Conservation (phyloP, 2,113 vertebrate genomes). For the Arvicanthis niloticus region DNA sequence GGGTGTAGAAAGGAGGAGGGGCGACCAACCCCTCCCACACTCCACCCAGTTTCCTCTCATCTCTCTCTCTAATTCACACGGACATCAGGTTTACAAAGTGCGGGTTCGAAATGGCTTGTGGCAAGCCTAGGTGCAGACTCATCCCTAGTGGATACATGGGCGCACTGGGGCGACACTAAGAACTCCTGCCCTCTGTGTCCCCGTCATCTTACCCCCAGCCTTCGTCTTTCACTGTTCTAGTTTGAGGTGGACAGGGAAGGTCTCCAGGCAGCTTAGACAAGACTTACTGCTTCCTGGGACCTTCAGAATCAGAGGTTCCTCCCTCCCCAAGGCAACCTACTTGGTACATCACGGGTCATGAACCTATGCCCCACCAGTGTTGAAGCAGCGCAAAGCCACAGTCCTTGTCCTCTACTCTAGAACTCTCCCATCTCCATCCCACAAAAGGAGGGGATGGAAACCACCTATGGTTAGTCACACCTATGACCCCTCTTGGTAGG, state of each 20-base stretch:
- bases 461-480: no score
- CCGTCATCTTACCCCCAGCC: neutral
- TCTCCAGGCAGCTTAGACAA: neutral
- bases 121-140: neutral
- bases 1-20: neutral
- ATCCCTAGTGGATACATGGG: neutral
- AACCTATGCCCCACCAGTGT: neutral
- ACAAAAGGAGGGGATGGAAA: neutral
- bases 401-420: neutral
- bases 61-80: neutral
- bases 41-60: no score
- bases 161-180: fast-evolving
- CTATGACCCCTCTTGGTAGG: no score
- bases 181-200: neutral
- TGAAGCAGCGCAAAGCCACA: neutral
- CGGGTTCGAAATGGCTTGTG: neutral
- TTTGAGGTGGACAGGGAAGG: neutral
- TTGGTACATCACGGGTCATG: neutral
- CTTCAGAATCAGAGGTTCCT: neutral
- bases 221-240: neutral
- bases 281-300: neutral
- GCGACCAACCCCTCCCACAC: neutral
- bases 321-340: neutral
- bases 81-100: neutral
- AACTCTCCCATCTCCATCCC: neutral